Evolutionary conservation across 1,140 invertebrate genomes (phyloP).

Genomic region (Neodiprion fabricii): DNA sequence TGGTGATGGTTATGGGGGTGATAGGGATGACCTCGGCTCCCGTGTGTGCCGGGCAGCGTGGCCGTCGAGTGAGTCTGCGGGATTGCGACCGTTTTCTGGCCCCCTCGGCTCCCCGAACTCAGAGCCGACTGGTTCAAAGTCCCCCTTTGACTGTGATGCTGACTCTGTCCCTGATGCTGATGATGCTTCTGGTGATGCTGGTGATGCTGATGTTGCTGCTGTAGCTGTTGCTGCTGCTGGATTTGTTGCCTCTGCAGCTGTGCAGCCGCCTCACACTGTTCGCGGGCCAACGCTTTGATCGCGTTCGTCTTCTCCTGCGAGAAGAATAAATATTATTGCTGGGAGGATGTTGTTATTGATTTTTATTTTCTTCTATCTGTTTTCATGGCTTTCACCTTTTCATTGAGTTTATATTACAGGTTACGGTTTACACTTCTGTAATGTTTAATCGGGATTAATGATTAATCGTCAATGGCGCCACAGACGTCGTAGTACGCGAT

Average conservation of each 20-base stretch:
- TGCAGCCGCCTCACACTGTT: slow-evolving; percentile 56
- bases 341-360: slow-evolving; percentile 2
- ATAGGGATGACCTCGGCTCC: slow-evolving; percentile 37
- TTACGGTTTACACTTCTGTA: too few species aligned
- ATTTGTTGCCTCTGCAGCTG: slow-evolving; percentile 50
- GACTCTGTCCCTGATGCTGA: slow-evolving; percentile 36
- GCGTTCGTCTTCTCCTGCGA: slow-evolving; percentile 66
- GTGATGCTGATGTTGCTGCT: slow-evolving; percentile 30
- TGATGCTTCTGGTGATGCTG: slow-evolving; percentile 23
- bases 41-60: slow-evolving; percentile 16
- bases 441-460: too few species aligned
- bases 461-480: too few species aligned
- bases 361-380: slow-evolving; percentile 3
- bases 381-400: too few species aligned
- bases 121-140: slow-evolving; percentile 8
- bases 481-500: too few species aligned
- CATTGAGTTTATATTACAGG: too few species aligned
- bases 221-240: slow-evolving; percentile 45
- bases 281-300: slow-evolving; percentile 59
- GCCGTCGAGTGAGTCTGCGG: slow-evolving; percentile 21
- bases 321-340: slow-evolving; percentile 21
- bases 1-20: slow-evolving; percentile 45
- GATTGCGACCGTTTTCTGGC: neutral
- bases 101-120: slow-evolving; percentile 7
- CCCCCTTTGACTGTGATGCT: slow-evolving; percentile 24